Base-by-base conservation (phyloP, 2,113 vertebrate species). In the Caretta caretta region DNA sequence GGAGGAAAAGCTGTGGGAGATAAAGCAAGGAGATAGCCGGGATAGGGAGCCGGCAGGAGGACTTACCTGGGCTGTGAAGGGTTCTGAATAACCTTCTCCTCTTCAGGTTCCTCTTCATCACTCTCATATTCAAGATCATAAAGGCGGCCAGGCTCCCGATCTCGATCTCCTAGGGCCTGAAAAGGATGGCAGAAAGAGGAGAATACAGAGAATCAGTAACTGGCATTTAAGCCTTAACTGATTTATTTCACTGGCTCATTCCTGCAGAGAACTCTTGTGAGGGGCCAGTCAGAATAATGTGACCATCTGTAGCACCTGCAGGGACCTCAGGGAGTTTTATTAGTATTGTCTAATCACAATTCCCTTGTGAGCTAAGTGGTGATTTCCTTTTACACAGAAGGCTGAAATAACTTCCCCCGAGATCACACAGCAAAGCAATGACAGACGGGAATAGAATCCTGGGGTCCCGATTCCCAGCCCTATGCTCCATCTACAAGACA, bases 101-200 rank as follows among this genome's bases (percentile, higher is more conserved):
- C 98, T 53, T 98, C 98, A 0, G 91, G 87, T 22, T 98, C 98
- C 75, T 97, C 99, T 0, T 99, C 99, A 0, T 99, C 99, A 8
- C 99, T 99, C 93, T 99, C 99, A 6, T 98, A 99, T 82, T 99
- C 99, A 35, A 99, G 98, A 96, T 99, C 98, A 10, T 96, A 99
- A 93, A 99, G 98, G 87, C 99, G 99, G 83, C 99, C 99, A 0
- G 94, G 95, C 76, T 98, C 97, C 31, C 97, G 97, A 12, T 98
- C 97, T 13, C 97, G 97, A 80, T 98, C 98, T 22, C 98, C 98
- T 86, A 98, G 94, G 50, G 98, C 97, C 98, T 98, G 92, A 27
- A 0, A 0, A 12, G 14, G 13, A 53, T 22, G 10, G 10, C 3
- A 10, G 31, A 9, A 25, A 85, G 53, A 6, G 42, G 53, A 6